These are phyloP conservation scores for Cotesia vestalis DNA, from an alignment of 1,140 invertebrate species.

Conservation along the genomic window DNA sequence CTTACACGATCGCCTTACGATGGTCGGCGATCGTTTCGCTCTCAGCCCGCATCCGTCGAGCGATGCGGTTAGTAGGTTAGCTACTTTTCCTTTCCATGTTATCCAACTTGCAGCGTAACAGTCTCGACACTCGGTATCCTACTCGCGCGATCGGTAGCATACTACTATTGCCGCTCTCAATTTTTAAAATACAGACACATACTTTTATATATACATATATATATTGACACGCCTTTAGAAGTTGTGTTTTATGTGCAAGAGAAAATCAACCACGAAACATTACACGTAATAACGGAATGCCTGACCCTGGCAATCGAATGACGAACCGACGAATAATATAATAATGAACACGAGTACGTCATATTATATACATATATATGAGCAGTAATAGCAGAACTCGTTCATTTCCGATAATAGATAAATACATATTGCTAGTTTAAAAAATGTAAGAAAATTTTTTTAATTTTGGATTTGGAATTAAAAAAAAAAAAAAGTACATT, in stretches of 20 bases:
- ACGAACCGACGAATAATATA: slow-evolving; percentile 1
- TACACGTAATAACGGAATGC: slow-evolving; percentile 40
- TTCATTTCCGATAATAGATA: too few relatives aligned
- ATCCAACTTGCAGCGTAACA: slow-evolving; percentile 44
- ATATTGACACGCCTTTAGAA: slow-evolving; percentile 26
- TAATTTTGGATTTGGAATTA: too few relatives aligned
- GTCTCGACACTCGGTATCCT: slow-evolving; percentile 32
- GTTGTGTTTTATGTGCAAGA: slow-evolving; percentile 14
- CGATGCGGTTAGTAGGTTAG: slow-evolving; percentile 47
- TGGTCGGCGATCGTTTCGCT: slow-evolving; percentile 41
- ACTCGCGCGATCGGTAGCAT: slow-evolving; percentile 26
- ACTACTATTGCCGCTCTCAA: slow-evolving; percentile 10
- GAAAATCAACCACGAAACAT: slow-evolving; percentile 39
- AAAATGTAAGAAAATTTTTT: too few relatives aligned
- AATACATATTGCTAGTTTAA: too few relatives aligned
- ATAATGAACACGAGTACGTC: too few relatives aligned
- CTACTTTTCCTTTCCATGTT: slow-evolving; percentile 46
- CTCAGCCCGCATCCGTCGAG: slow-evolving; percentile 44
- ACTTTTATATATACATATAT: too few relatives aligned
- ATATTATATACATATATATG: too few relatives aligned
- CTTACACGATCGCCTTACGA: slow-evolving; percentile 28
- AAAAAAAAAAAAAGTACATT: too few relatives aligned
- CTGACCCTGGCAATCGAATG: slow-evolving; percentile 40
- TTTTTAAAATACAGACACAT: too few relatives aligned
- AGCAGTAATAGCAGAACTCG: too few relatives aligned